These are phyloP conservation scores for Sterrhoptilus dennistouni DNA, from an alignment of 2,113 vertebrate species.

Conservation along the genomic window DNA sequence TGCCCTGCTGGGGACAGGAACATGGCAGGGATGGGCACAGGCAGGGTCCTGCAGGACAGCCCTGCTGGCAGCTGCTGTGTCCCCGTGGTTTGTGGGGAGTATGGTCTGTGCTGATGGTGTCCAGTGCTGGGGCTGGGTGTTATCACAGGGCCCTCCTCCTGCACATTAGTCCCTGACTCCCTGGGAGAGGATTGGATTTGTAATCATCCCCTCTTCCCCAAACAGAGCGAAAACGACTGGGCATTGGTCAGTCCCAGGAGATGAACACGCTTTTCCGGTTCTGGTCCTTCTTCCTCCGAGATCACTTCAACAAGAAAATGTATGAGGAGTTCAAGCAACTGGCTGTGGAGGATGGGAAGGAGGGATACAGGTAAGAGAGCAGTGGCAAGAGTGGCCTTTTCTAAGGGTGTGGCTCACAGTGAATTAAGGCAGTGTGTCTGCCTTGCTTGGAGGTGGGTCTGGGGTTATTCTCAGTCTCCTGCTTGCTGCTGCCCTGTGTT, in stretches of 20 bases:
- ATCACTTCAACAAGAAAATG: slow-evolving; percentile 99
- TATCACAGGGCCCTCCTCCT: neutral
- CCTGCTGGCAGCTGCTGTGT: neutral
- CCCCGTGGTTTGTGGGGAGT: fast-evolving
- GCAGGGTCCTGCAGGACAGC: neutral
- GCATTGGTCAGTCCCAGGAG: slow-evolving; percentile 98
- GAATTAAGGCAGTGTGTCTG: neutral
- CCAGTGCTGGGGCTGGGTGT: neutral
- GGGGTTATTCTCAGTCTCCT: neutral
- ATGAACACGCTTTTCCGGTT: slow-evolving; percentile 99
- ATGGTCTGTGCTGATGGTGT: neutral
- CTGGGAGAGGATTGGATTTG: neutral
- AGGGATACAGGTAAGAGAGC: slow-evolving; percentile 90
- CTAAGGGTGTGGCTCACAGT: neutral
- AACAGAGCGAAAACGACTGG: slow-evolving; percentile 93
- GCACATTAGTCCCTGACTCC: neutral
- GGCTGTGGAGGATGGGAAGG: slow-evolving; percentile 93
- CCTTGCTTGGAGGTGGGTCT: neutral
- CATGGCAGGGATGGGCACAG: fast-evolving
- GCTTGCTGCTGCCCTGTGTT: neutral
- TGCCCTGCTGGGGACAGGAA: fast-evolving
- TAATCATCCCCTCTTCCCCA: neutral
- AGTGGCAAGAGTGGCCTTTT: neutral
- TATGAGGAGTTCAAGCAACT: slow-evolving; percentile 97
- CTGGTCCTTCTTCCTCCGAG: slow-evolving; percentile 98